Evolutionary conservation across 1,140 invertebrate genomes (phyloP), one percentile per base, ranked within the genome.

Genomic region (Ostrea denselamellosa): DNA sequence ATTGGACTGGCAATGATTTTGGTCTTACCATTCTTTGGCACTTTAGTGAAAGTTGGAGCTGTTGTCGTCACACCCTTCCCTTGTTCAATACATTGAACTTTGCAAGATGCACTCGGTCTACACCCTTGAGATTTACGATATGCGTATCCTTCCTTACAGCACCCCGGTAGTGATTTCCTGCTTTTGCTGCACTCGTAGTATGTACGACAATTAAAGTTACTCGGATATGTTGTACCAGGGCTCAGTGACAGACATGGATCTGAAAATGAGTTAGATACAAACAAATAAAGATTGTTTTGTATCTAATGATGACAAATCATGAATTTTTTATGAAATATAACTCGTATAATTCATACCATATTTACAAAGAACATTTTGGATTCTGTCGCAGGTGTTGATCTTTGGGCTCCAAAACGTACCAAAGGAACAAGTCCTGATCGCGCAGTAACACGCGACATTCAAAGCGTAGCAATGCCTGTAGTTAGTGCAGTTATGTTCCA

Each of bases 181-280:
- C 28, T 34, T 28, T 14, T 77, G 68, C 28, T 34, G 14, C 68
- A 77, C 14, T 4, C 14, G 28, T 77, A 77, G 25, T 28, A 77
- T 9, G 68, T 77, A 28, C 68, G 68, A 25, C 68, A 77, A 28
- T 77, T 77, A 77, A 77, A 77, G 5, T 77, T 12, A 17, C 68
- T 77, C 8, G 25, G 28, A 34, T 77, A 77, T 14, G 68, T 77
- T 12, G 68, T 28, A 28, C 25, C 68, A 17, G 2, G 12, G 12
- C 8, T 8, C 2, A 77, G 9, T 14, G 8, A 9, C 9, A 77
- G 28, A 14, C 68, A 77, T 28, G 68, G 68, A 77, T 77, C 68
- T 77, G 25, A 10, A 77, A 62, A n/a, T n/a, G n/a, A n/a, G n/a
- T n/a, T n/a, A n/a, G n/a, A n/a, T n/a, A n/a, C n/a, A n/a, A 62